Conservation (phyloP, 2,113 vertebrate genomes). For the Apistogramma diplotaenia region DNA sequence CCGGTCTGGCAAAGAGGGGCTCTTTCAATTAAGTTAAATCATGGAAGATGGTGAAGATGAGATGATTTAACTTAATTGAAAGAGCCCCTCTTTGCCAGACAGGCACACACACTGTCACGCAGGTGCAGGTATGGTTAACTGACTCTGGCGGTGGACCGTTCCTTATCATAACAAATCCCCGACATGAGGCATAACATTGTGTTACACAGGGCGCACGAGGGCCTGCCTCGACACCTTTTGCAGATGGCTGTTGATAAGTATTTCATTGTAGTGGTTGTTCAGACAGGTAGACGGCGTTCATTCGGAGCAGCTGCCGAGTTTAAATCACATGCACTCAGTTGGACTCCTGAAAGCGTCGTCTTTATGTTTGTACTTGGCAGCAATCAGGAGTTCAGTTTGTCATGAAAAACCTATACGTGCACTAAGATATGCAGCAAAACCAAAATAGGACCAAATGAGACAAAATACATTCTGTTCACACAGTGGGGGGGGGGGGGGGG, state of each 20-base stretch:
- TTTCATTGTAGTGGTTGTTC: background rate
- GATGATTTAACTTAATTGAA: conserved; percentile 64
- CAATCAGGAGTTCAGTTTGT: background rate
- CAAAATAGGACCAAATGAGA: background rate
- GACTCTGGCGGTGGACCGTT: conserved; percentile 1
- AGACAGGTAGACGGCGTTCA: background rate
- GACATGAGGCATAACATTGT: conserved; percentile 51
- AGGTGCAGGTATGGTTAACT: conserved; percentile 33
- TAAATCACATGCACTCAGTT: background rate
- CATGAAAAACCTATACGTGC: background rate
- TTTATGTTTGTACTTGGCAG: background rate
- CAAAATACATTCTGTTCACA: background rate
- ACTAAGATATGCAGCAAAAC: background rate
- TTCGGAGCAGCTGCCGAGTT: background rate
- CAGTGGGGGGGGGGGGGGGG: too few relatives aligned
- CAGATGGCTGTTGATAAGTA: conserved; percentile 5
- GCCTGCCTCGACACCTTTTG: background rate
- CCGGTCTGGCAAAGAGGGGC: conserved; percentile 12
- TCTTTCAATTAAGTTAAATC: conserved; percentile 67
- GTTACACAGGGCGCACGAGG: background rate
- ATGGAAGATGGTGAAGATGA: conserved; percentile 47
- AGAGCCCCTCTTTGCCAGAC: conserved; percentile 33
- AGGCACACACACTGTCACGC: background rate
- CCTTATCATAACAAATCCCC: conserved; percentile 42
- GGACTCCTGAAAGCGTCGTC: background rate